Evolutionary conservation across 2,113 vertebrate genomes (phyloP), one percentile per base, ranked within the genome.

Genomic region (Tachuris rubrigastra): DNA sequence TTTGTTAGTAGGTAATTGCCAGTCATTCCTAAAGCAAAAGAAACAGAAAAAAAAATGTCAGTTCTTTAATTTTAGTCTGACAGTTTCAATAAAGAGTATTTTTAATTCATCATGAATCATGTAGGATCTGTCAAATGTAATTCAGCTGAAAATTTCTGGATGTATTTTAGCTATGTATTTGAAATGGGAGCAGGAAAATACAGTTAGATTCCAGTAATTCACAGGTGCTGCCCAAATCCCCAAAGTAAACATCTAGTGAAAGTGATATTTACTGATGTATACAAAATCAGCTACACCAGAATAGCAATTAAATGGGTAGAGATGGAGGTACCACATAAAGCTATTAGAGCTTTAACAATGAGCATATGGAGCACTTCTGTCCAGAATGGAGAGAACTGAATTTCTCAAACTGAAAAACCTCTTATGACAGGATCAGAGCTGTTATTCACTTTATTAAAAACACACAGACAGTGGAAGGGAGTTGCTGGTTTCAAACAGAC

Each of bases 1-100:
- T 99, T 99, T 99, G 99, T 99, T 99, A 99, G 99, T 99, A 99
- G 99, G 98, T 99, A 99, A 99, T 99, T 99, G 98, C 99, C 99
- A 98, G 99, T 99, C 99, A 99, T 99, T 98, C 99, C 99, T 99
- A 98, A 98, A 99, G 98, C 97, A 98, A 98, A 95, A 98, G 97
- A 99, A 98, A 98, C 97, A 99, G 97, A 99, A 98, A 98, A 98
- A 98, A 98, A 96, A 98, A 88, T 91, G 98, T 98, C 98, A 99
- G 98, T 98, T 98, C 89, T 98, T 97, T 98, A 96, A 97, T 97
- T 97, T 97, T 96, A 96, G 93, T 97, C 96, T 98, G 96, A 97
- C 95, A 85, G 89, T 96, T 94, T 97, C 91, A 97, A 94, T 95
- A 97, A 97, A 96, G 88, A 95, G 15, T 96, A 96, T 95, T 96